Base-by-base conservation (phyloP, 2,888 invertebrate genomes). In the Sarcophaga caerulescens region DNA sequence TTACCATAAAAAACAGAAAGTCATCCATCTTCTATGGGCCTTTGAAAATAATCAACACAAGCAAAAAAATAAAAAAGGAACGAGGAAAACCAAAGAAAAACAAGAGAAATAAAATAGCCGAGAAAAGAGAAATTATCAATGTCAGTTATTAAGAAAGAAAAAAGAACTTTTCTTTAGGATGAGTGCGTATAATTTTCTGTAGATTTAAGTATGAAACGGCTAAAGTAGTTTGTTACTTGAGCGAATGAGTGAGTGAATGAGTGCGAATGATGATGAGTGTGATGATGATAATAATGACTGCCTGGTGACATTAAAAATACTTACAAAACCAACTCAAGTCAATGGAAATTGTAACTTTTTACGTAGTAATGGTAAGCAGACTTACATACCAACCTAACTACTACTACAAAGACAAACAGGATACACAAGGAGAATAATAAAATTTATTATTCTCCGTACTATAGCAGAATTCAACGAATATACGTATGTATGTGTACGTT, bases 151-250 rank as follows among this genome's bases (percentile, higher is more conserved):
- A 73, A 35, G 8, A 10, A 35, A 35, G 35, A 35, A 35, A 35
- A 47, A 66, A 14, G 0, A 52, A 47, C 52, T 6, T 68, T 57
- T 23, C 65, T 70, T 63, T 45, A 44, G 69, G 65, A 59, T 82
- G 45, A 52, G 23, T 75, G 52, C 12, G 21, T 65, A 63, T 62
- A 63, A 52, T 78, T 52, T 52, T 25, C 70, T 68, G 52, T 69
- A 65, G n/a, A 60, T 45, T 59, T 60, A n/a, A 10, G 23, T 23
- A 73, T 44, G 68, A 80, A 23, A 57, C 44, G 47, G 59, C 35
- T 60, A 70, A 74, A 74, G 68, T 75, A 70, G 75, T 84, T 81
- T 81, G 10, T 77, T 80, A 77, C 65, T 63, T 76, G 60, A 82
- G 68, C 71, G 62, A 59, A 65, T 70, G 65, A 68, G 47, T 3